phyloP scores from a whole-genome alignment of 2,888 invertebrate species.

The Ariolimax columbianus region DNA sequence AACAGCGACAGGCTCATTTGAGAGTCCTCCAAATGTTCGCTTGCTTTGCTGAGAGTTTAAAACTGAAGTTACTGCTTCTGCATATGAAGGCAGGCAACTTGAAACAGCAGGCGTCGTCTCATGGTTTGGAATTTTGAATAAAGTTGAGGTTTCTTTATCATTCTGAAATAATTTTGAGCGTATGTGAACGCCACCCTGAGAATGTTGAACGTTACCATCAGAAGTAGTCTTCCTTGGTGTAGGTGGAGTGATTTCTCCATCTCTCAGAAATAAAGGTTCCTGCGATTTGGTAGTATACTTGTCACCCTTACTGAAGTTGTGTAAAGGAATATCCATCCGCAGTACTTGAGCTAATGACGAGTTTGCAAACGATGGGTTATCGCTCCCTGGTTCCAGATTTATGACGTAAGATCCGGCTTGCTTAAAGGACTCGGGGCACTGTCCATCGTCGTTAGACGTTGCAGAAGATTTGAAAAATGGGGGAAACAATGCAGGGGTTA shows the following conservation, averaged over 20 bases:
- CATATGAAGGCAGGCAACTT: conserved; percentile 35
- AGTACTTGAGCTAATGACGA: conserved; percentile 20
- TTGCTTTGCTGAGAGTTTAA: conserved; percentile 26
- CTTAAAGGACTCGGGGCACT: conserved; percentile 7
- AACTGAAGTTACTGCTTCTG: conserved; percentile 34
- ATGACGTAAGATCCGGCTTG: conserved; percentile 43
- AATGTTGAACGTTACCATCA: neutral
- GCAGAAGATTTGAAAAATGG: neutral
- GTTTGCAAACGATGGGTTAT: neutral
- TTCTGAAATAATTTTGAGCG: neutral
- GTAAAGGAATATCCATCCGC: conserved; percentile 17
- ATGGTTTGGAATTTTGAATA: neutral
- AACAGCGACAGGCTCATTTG: neutral
- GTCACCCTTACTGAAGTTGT: neutral
- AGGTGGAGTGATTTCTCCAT: neutral
- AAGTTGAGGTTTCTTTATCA: neutral
- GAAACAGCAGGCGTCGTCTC: neutral
- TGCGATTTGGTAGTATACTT: neutral
- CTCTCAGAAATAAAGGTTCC: neutral
- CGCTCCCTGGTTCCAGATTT: conserved; percentile 24
- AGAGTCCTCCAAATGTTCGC: neutral
- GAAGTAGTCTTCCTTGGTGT: neutral
- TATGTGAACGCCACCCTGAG: neutral
- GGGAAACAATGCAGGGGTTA: neutral
- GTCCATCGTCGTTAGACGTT: neutral